These are phyloP conservation scores for Morone saxatilis DNA, from an alignment of 2,113 vertebrate species.

Conservation along the genomic window DNA sequence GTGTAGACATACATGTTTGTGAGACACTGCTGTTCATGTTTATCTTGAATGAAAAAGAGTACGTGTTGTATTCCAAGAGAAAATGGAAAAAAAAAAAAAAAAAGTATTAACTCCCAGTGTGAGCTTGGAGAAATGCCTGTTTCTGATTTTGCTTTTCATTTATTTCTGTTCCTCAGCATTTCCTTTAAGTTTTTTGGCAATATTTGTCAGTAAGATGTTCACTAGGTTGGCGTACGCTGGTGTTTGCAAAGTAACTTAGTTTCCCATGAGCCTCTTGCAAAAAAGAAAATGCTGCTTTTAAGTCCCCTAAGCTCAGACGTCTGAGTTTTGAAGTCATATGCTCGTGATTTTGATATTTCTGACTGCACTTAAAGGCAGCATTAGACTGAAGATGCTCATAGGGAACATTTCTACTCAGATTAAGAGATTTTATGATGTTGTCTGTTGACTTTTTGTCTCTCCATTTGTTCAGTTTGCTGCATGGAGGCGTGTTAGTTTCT, in stretches of 20 bases:
- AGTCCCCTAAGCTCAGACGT: background rate
- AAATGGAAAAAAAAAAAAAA: background rate
- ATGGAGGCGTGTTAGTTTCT: background rate
- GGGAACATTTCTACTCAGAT: conserved; percentile 1
- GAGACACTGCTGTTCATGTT: conserved; percentile 34
- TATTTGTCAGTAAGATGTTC: conserved; percentile 1
- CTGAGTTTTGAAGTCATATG: background rate
- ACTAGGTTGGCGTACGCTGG: background rate
- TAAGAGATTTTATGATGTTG: background rate
- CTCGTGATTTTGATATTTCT: background rate
- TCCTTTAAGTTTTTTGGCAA: conserved; percentile 1
- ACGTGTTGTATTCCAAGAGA: conserved; percentile 2
- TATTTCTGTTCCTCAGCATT: background rate
- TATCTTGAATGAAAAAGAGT: conserved; percentile 27
- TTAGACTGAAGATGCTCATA: background rate
- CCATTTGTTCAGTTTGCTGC: conserved; percentile 22
- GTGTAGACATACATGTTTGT: conserved; percentile 25
- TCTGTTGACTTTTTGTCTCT: background rate
- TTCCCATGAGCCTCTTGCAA: conserved; percentile 15
- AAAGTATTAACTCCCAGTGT: background rate
- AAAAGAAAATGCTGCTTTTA: background rate
- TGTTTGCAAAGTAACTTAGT: background rate
- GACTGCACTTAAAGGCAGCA: background rate
- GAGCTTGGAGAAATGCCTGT: conserved; percentile 3
- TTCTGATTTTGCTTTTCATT: conserved; percentile 1